These are phyloP conservation scores for Abramis brama DNA, from an alignment of 2,113 vertebrate genomes.

Conservation along the genomic window DNA sequence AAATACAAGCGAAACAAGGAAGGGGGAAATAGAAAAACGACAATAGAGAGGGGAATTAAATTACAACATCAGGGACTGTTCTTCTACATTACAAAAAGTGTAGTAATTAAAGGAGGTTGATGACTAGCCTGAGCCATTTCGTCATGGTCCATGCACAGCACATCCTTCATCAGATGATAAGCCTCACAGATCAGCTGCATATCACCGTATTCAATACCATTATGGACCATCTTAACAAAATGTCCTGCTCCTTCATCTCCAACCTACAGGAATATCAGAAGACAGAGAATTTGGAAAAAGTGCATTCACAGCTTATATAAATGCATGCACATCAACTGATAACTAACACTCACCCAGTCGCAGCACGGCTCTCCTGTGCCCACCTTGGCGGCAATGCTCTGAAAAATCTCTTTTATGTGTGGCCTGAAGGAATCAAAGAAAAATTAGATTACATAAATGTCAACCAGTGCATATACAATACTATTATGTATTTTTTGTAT, in stretches of 20 bases:
- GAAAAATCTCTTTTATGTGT: conserved; percentile 95
- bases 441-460: background rate
- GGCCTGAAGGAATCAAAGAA: conserved; percentile 79
- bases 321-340: background rate
- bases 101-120: background rate
- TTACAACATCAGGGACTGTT: conserved; percentile 18
- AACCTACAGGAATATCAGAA: conserved; percentile 78
- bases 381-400: conserved; percentile 94
- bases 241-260: conserved; percentile 95
- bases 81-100: background rate
- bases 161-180: conserved; percentile 97
- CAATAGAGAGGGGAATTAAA: background rate
- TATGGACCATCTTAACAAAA: conserved; percentile 99
- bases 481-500: no score
- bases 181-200: conserved; percentile 99
- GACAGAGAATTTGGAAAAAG: background rate
- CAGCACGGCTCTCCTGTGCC: conserved; percentile 95
- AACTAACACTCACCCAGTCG: conserved; percentile 87
- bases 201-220: conserved; percentile 98
- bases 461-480: background rate
- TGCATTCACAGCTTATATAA: background rate
- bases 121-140: conserved; percentile 89
- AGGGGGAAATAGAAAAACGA: background rate
- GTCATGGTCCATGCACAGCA: conserved; percentile 85
- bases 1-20: conserved; percentile 18